Evolutionary conservation across 1,140 invertebrate species (phyloP), one percentile per base, ranked within the genome.

Genomic region (Euwallacea similis): DNA sequence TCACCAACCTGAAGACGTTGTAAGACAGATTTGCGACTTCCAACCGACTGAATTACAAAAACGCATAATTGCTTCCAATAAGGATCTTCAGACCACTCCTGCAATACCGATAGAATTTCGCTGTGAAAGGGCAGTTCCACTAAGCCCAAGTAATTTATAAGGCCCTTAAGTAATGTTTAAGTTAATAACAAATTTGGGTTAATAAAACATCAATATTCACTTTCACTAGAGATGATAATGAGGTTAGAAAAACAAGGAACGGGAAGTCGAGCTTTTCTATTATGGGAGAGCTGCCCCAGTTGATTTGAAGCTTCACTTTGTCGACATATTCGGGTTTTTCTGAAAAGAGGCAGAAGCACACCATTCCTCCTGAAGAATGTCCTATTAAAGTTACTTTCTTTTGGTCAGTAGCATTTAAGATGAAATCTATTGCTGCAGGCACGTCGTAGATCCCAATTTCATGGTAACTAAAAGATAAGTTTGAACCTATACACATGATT

Each of bases 291-390:
- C 33, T 33, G 7, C n/a, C 64, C 47, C 47, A 66, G 56, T n/a
- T 66, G 44, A 87, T 75, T 69, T 80, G 76, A 0, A 82, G 65
- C 13, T 73, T 76, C 47, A 87, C 79, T 82, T 86, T 87, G 7
- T 79, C 64, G 66, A 86, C 86, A 64, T 86, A 87, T 66, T 87
- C 83, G 0, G 87, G 84, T 50, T 78, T 76, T 43, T 79, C 76
- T 41, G 83, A 81, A 46, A 84, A 76, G 73, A 85, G 75, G 0
- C 83, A 81, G 56, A 84, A 82, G 33, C 79, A 79, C 15, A 80
- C 74, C 0, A 82, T 81, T 6, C 84, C 86, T 7, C 89, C 89
- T 77, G 89, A 86, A 2, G 88, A 89, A 78, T 89, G 86, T 0
- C 83, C 84, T 7, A 84, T 75, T 74, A 88, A 89, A 66, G 79